Evolutionary conservation across 53 echinoderm and acorn worm species (phyloP).

Genomic region (Patiria pectinifera): DNA sequence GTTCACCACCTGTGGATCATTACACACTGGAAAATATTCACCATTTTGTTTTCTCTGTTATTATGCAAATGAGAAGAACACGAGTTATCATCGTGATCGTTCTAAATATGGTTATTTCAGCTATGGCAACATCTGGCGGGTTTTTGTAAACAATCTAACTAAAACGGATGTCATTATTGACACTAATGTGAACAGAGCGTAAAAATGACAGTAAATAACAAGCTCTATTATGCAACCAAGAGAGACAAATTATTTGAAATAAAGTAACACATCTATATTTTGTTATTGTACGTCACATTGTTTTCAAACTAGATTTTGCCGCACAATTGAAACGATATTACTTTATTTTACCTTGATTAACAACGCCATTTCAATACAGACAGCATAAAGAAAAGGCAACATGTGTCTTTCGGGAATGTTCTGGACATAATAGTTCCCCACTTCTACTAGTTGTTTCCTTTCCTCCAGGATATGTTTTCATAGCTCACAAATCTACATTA

Average conservation of each 20-base stretch:
- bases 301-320: too few relatives aligned
- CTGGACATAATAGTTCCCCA: neutral
- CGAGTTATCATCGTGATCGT: slow-evolving; percentile 16
- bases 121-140: neutral
- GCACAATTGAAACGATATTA: too few relatives aligned
- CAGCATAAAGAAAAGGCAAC: too few relatives aligned
- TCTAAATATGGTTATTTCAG: neutral
- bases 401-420: too few relatives aligned
- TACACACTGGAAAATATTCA: neutral
- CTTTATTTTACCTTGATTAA: too few relatives aligned
- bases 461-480: neutral
- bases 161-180: slow-evolving; percentile 27
- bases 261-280: too few relatives aligned
- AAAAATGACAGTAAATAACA: too few relatives aligned
- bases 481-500: neutral
- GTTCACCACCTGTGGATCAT: slow-evolving; percentile 42
- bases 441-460: neutral
- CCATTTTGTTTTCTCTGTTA: neutral
- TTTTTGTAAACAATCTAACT: neutral
- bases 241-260: too few relatives aligned
- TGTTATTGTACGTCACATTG: too few relatives aligned
- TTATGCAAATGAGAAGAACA: slow-evolving; percentile 32
- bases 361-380: too few relatives aligned
- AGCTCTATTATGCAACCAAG: too few relatives aligned
- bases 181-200: neutral